phyloP scores from a whole-genome alignment of 2,888 invertebrate genomes.

The Cantharis nigra region DNA sequence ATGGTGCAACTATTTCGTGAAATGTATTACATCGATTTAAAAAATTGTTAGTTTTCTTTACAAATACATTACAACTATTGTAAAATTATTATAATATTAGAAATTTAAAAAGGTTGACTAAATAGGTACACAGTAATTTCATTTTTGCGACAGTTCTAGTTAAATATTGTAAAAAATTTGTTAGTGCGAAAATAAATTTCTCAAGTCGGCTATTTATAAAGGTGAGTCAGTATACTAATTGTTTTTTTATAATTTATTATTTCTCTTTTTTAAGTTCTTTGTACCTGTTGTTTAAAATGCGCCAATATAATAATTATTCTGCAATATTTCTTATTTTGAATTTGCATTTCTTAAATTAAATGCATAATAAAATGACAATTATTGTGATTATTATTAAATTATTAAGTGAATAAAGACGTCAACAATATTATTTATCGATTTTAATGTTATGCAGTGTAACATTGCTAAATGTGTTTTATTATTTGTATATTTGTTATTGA shows the following conservation, averaged over 20 bases:
- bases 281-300: background rate
- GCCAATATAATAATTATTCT: background rate
- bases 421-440: background rate
- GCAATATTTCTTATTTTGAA: background rate
- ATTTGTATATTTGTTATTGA: background rate
- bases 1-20: background rate
- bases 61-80: background rate
- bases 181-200: conserved; percentile 14
- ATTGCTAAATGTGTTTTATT: background rate
- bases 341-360: background rate
- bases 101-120: background rate
- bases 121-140: background rate
- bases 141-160: background rate
- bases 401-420: background rate
- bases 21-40: background rate
- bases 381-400: background rate
- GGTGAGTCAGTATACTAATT: conserved; percentile 40
- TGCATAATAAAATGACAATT: background rate
- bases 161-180: background rate
- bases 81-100: background rate
- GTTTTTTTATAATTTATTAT: conserved; percentile 24
- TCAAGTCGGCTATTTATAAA: conserved; percentile 35
- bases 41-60: background rate
- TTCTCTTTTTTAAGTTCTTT: background rate
- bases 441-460: background rate